These are phyloP conservation scores for Felis chaus DNA, from an alignment of 2,113 vertebrate species.

Conservation along the genomic window DNA sequence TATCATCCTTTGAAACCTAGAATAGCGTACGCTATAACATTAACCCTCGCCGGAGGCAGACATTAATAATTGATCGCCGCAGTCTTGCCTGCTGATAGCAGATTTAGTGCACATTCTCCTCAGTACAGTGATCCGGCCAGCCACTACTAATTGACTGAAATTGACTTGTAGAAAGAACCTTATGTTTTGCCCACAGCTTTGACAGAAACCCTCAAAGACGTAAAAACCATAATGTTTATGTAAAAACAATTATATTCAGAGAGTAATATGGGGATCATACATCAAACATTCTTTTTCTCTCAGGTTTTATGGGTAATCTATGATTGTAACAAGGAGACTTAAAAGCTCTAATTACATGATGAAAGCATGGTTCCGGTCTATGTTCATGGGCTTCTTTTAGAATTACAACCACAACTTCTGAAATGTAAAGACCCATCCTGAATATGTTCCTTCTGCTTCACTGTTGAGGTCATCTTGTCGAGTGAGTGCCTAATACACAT, in stretches of 20 bases:
- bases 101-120: constrained; percentile 42
- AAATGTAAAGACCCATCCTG: background rate
- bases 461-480: background rate
- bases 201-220: background rate
- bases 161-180: background rate
- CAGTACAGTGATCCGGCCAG: background rate
- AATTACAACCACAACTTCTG: background rate
- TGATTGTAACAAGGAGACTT: constrained; percentile 21
- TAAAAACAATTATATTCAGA: background rate
- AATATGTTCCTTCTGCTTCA: background rate
- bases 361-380: background rate
- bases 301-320: background rate
- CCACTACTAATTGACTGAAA: constrained; percentile 3
- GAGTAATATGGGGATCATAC: background rate
- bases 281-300: background rate
- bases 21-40: constrained; percentile 41
- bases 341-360: background rate
- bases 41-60: constrained; percentile 50
- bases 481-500: background rate
- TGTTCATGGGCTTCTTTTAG: background rate
- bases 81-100: constrained; percentile 3
- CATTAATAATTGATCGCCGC: constrained; percentile 70
- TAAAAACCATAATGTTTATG: background rate
- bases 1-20: constrained; percentile 49
- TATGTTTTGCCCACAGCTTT: background rate